Conservation (phyloP, 2,888 invertebrate genomes). For the Callimorpha dominula region DNA sequence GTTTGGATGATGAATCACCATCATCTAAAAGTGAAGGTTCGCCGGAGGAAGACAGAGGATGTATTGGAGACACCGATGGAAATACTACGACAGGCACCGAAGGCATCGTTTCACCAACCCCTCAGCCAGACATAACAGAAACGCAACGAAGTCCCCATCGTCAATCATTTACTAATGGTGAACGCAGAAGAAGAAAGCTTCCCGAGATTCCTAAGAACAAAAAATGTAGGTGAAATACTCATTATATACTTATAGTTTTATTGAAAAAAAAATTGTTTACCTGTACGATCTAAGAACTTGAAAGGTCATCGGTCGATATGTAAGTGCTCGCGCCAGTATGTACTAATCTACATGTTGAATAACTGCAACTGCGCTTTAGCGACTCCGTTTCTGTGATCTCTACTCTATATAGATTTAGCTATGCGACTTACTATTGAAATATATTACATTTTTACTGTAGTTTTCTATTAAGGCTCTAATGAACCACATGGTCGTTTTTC, state of each 20-base stretch:
- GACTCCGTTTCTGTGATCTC: conserved; percentile 44
- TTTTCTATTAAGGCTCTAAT: background rate
- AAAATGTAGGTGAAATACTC: conserved; percentile 89
- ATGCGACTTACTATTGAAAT: conserved; percentile 3
- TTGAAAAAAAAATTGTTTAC: background rate
- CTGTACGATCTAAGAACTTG: background rate
- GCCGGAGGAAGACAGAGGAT: conserved; percentile 88
- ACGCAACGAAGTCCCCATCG: conserved; percentile 73
- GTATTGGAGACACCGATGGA: conserved; percentile 86
- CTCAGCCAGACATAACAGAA: conserved; percentile 66
- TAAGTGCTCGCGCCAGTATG: conserved; percentile 36
- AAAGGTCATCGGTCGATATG: conserved; percentile 29
- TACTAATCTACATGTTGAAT: conserved; percentile 6
- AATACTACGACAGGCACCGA: conserved; percentile 47
- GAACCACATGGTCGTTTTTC: too few relatives aligned
- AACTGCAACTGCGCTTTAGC: conserved; percentile 58
- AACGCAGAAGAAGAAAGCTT: conserved; percentile 92
- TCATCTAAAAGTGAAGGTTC: conserved; percentile 92
- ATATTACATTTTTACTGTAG: background rate
- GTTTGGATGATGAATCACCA: conserved; percentile 93
- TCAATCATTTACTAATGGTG: conserved; percentile 79
- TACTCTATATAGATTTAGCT: background rate
- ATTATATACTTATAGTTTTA: background rate
- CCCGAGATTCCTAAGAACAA: conserved; percentile 96
- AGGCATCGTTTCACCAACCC: conserved; percentile 65